Evolutionary conservation across 2,113 vertebrate species (phyloP).

Genomic region (Dromiciops gliroides): DNA sequence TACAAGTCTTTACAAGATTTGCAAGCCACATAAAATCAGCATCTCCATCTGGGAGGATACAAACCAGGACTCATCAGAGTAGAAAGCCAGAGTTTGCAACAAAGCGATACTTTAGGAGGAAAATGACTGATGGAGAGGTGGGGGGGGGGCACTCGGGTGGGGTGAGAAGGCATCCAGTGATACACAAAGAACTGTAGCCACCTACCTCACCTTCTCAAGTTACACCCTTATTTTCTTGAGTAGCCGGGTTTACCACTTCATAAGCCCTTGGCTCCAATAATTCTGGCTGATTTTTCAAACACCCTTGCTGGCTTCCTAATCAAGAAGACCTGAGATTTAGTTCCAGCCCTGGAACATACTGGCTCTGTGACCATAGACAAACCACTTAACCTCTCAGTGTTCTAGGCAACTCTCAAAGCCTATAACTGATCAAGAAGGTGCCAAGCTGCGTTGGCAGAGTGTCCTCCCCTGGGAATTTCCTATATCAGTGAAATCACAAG

Average conservation of each 20-base stretch:
- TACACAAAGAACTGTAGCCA: background rate
- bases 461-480: no score
- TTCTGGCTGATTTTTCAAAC: background rate
- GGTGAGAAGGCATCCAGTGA: background rate
- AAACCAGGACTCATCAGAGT: background rate
- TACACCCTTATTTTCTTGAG: background rate
- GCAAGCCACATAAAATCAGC: background rate
- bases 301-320: background rate
- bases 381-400: no score
- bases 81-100: background rate
- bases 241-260: background rate
- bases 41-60: background rate
- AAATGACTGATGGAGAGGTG: background rate
- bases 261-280: background rate
- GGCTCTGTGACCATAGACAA: no score
- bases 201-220: background rate
- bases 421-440: no score
- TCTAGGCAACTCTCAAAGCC: no score
- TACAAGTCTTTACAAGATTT: background rate
- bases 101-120: background rate
- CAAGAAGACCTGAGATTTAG: no score
- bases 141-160: no score
- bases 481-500: no score
- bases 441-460: no score
- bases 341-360: no score